Evolutionary conservation across 2,113 vertebrate genomes (phyloP).

Genomic region (Acanthisitta chloris): DNA sequence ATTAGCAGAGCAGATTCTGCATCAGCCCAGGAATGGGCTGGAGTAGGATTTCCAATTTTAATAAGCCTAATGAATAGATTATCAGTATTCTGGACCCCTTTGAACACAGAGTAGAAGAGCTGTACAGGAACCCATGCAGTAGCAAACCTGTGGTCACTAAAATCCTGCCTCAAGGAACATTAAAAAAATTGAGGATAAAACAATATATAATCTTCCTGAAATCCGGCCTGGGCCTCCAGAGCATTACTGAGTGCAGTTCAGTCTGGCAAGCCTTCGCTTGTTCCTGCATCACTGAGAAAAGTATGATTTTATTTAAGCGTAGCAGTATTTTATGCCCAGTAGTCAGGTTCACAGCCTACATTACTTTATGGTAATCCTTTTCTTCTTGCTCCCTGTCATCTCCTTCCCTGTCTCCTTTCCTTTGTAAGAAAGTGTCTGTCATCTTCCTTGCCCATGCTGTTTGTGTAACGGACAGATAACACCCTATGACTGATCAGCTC

Average conservation of each 20-base stretch:
- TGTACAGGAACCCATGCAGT: background rate
- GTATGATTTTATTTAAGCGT: background rate
- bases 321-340: background rate
- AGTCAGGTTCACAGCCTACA: background rate
- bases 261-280: background rate
- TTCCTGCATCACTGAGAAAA: background rate
- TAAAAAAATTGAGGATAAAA: background rate
- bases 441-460: rapidly evolving
- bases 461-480: background rate
- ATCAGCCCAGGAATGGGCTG: background rate
- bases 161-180: background rate
- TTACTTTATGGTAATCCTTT: background rate
- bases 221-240: background rate
- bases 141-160: background rate
- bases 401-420: background rate
- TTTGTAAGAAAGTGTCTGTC: background rate
- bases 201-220: background rate
- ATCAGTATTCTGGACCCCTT: background rate
- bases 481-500: background rate
- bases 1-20: background rate
- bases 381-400: rapidly evolving
- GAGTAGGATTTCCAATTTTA: background rate
- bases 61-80: background rate
- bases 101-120: background rate
- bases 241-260: background rate